Evolutionary conservation across 2,888 invertebrate species (phyloP), one percentile per base, ranked within the genome.

Genomic region (Hypolimnas misippus): DNA sequence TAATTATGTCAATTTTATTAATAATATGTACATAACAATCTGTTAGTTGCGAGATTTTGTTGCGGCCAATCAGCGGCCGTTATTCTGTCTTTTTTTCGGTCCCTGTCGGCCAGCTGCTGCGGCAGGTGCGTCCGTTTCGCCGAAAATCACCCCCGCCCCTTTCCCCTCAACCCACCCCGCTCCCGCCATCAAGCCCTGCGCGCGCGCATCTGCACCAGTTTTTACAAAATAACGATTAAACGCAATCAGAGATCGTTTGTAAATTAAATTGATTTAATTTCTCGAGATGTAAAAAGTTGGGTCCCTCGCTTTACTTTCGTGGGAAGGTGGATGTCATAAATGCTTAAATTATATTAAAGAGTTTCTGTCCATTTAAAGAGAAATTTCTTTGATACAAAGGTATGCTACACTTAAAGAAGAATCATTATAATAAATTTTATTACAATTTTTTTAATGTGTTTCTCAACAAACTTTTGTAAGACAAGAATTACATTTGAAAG

Each of bases 71-170:
- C 55, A 46, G 14, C 12, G 64, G 72, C 71, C 74, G 73, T 67
- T 19, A 21, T 19, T 6, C 70, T 62, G 63, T 58, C 55, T 60
- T 65, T 69, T 70, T 70, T 71, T 67, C 56, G 68, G 65, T 70
- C 67, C 70, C 66, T 68, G 73, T 62, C 54, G 61, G 53, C 60
- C 72, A 65, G 62, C 68, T 68, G 68, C 49, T 64, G 62, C 59
- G 74, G 75, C 86, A 86, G 86, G 85, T 86, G 86, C 72, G 60
- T 62, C 49, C 64, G 66, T 74, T 84, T 82, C 81, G 82, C 63
- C 68, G 68, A 67, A 70, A 68, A 65, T 67, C 60, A 35, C 17
- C 50, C 63, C 66, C 42, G 38, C 35, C 33, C 56, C n/a, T 19
- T 35, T 38, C 17, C 62, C 40, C 35, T 49, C 14, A 16, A 17